These are phyloP conservation scores for Vulpes ferrilata DNA, from an alignment of 2,113 vertebrate genomes.

Conservation along the genomic window DNA sequence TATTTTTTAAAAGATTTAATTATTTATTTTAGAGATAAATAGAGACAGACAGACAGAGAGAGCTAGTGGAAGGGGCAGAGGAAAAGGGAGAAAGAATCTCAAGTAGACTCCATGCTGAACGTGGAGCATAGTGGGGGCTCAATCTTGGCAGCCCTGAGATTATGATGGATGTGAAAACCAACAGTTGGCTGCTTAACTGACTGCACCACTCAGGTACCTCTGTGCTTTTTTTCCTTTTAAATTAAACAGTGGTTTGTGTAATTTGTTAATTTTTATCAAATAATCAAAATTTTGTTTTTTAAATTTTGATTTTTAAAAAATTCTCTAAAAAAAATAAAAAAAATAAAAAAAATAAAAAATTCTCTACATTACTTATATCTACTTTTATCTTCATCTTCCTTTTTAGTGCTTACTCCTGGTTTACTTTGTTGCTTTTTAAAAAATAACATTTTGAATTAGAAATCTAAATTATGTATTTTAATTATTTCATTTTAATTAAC, in stretches of 20 bases:
- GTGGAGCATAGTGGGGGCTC: too few relatives aligned
- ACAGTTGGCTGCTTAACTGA: too few relatives aligned
- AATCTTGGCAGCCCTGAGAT: too few relatives aligned
- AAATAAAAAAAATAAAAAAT: background rate
- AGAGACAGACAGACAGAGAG: too few relatives aligned
- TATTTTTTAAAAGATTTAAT: too few relatives aligned
- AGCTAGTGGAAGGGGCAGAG: too few relatives aligned
- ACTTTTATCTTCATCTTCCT: conserved; percentile 21
- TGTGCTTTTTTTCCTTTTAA: background rate
- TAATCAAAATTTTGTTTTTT: background rate
- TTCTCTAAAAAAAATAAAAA: too few relatives aligned
- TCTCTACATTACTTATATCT: background rate
- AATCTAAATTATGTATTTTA: background rate
- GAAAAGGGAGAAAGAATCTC: too few relatives aligned
- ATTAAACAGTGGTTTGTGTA: background rate
- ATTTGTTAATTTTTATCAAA: background rate
- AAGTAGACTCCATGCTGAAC: too few relatives aligned
- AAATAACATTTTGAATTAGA: background rate
- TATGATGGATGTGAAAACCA: too few relatives aligned
- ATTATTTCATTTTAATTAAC: conserved; percentile 29
- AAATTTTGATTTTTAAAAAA: background rate
- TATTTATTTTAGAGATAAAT: too few relatives aligned
- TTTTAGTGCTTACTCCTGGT: background rate
- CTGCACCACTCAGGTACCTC: too few relatives aligned
- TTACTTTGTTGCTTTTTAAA: background rate